Conservation (phyloP, 2,113 vertebrate genomes). For the Mus musculus region GRCm39 chr15:5222501-5223000, state of each 20-base stretch:
- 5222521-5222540: neutral
- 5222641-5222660: neutral
- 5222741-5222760: neutral
- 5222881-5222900: neutral
- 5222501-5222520: neutral
- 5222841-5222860: neutral
- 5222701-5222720: too few relatives aligned
- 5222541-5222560: neutral
- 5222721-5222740: too few relatives aligned
- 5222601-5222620: neutral
- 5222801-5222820: neutral
- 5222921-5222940: neutral
- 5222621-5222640: neutral
- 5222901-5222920: neutral
- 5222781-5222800: neutral
- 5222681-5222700: too few relatives aligned
- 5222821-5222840: neutral
- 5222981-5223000: neutral
- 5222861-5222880: slow-evolving; percentile 8
- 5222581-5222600: neutral
- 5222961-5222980: neutral
- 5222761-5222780: neutral
- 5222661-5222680: too few relatives aligned
- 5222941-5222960: neutral
- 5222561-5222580: neutral